A percentile compares a stretch with the other conserved stretches of the same genome.
These are phyloP conservation scores for Synanthedon formicaeformis DNA, from an alignment of 2,888 invertebrate species.

Conservation along the genomic window DNA sequence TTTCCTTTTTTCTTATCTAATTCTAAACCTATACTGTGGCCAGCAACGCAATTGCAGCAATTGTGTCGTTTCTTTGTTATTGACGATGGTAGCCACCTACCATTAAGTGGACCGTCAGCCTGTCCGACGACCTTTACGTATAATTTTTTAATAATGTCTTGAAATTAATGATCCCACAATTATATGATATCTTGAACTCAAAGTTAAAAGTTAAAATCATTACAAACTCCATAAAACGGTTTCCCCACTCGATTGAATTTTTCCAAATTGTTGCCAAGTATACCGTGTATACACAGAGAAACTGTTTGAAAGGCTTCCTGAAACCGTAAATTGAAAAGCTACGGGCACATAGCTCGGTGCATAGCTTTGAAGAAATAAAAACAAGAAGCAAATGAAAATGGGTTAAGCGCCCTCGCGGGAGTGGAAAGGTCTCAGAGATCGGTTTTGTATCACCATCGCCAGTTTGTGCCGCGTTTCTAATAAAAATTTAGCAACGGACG, in stretches of 20 bases:
- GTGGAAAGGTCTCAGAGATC: constrained; percentile 27
- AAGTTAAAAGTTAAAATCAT: no score
- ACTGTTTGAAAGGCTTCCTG: not conserved
- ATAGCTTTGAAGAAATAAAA: constrained; percentile 37
- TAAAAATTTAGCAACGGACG: constrained; percentile 30
- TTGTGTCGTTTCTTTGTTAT: no score
- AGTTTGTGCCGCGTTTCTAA: constrained; percentile 21
- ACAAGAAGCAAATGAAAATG: constrained; percentile 47
- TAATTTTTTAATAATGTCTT: no score
- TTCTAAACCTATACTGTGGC: no score
- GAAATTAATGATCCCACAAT: no score
- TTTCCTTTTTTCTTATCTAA: no score
- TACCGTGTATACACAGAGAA: not conserved
- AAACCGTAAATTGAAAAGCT: constrained; percentile 45
- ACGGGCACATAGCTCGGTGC: constrained; percentile 27
- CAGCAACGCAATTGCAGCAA: no score
- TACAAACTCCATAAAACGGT: not conserved
- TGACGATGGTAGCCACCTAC: no score
- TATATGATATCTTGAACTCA: no score
- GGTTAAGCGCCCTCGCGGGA: constrained; percentile 48
- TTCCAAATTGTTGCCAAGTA: not conserved
- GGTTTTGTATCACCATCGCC: constrained; percentile 34
- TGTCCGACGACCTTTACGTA: no score
- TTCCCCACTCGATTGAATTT: not conserved
- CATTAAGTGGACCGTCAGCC: no score